A percentile compares a stretch with the other conserved stretches of the same genome.
These are phyloP conservation scores for Pandion haliaetus DNA, from an alignment of 2,113 vertebrate species.

Conservation along the genomic window DNA sequence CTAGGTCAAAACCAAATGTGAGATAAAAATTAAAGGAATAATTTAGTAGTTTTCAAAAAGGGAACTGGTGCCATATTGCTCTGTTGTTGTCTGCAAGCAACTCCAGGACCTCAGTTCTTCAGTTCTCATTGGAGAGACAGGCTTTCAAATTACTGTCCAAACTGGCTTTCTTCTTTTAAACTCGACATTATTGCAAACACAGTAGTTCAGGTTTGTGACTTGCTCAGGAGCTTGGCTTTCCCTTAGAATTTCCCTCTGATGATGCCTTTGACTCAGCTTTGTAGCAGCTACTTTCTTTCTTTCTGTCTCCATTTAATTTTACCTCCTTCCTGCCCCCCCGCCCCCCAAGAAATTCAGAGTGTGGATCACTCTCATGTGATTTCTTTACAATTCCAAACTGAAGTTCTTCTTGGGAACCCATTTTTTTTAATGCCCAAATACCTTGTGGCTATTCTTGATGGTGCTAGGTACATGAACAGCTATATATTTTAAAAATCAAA, in stretches of 20 bases:
- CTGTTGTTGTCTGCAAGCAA: not conserved
- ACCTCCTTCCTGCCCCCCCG: not conserved
- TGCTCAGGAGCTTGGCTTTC: not conserved
- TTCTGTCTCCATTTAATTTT: not conserved
- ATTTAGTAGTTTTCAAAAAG: not conserved
- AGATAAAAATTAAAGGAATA: not conserved
- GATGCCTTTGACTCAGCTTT: not conserved
- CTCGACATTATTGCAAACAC: not conserved
- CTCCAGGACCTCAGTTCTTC: not conserved
- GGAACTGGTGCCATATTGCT: not conserved
- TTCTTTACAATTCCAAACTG: conserved; percentile 19
- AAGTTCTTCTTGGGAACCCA: not conserved
- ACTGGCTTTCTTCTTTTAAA: not conserved
- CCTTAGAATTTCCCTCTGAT: not conserved
- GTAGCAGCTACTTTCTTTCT: not conserved
- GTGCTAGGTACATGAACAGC: not conserved
- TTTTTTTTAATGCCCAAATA: not conserved
- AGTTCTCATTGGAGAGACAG: not conserved
- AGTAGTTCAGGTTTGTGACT: not conserved
- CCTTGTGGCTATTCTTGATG: not conserved
- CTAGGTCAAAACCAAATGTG: not conserved
- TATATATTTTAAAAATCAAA: conserved; percentile 47
- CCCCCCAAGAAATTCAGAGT: not conserved
- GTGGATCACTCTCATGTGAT: not conserved
- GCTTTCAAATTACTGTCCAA: not conserved